A percentile compares a stretch with the other conserved stretches of the same genome.
Evolutionary conservation across 2,113 vertebrate genomes (phyloP).

Genomic region (Chionomys nivalis): DNA sequence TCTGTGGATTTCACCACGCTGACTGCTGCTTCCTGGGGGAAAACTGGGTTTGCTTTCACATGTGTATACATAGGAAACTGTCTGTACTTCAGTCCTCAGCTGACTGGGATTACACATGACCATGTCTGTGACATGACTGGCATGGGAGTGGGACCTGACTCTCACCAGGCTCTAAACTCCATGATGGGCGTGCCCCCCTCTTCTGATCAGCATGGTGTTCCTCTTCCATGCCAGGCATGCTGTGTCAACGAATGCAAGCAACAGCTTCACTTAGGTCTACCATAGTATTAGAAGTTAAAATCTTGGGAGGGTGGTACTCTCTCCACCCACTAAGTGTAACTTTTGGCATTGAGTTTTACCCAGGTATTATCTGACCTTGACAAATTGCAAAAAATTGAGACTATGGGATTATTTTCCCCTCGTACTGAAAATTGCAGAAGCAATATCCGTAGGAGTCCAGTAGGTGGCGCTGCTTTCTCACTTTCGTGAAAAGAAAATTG

Average conservation of each 20-base stretch:
- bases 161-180: background rate
- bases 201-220: background rate
- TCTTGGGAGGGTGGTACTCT: background rate
- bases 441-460: conserved; percentile 60
- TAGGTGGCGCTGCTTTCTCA: conserved; percentile 72
- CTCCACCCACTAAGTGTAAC: background rate
- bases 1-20: background rate
- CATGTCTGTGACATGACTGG: background rate
- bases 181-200: background rate
- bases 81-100: background rate
- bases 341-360: conserved; percentile 31
- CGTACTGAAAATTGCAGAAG: background rate
- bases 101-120: background rate
- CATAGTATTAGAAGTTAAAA: background rate
- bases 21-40: background rate
- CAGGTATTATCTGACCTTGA: background rate
- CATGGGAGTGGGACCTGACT: background rate
- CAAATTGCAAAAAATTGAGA: background rate
- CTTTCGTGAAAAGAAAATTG: conserved; percentile 40
- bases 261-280: background rate
- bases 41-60: background rate
- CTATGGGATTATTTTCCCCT: background rate
- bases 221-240: background rate
- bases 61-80: background rate
- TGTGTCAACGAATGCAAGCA: background rate